Percentiles rank a stretch among this genome's conserved stretches.
Evolutionary conservation across 2,888 invertebrate genomes (phyloP).

Genomic region (Ditylenchus weischeri): DNA sequence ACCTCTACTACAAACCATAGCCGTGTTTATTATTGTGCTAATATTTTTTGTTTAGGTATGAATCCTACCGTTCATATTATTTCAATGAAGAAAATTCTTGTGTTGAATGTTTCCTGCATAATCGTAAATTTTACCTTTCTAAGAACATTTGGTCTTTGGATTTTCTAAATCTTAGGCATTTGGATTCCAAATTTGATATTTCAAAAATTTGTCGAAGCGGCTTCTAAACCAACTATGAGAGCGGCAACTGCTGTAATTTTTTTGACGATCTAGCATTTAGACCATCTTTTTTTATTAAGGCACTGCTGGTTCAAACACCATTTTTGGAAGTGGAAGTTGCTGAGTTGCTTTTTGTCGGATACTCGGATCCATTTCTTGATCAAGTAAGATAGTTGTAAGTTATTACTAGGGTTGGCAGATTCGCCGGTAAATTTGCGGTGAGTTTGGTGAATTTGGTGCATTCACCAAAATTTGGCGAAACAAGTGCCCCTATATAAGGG

Average conservation of each 20-base stretch:
- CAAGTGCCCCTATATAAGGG: too few species aligned
- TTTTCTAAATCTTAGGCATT: constrained; percentile 29
- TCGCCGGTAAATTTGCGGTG: too few species aligned
- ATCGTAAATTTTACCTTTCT: constrained; percentile 18
- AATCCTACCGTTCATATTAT: constrained; percentile 37
- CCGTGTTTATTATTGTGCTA: too few species aligned
- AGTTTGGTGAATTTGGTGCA: too few species aligned
- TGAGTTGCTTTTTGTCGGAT: constrained; percentile 55
- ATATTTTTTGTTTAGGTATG: constrained; percentile 17
- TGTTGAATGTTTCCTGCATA: constrained; percentile 51
- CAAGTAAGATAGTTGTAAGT: constrained; percentile 39
- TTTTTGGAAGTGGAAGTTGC: constrained; percentile 56
- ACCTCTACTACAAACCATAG: too few species aligned
- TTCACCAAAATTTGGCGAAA: too few species aligned
- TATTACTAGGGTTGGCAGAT: constrained; percentile 8
- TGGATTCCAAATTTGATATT: constrained; percentile 46
- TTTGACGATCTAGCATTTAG: too few species aligned
- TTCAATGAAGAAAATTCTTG: constrained; percentile 54
- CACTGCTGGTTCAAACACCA: constrained; percentile 55
- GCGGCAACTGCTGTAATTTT: constrained; percentile 44
- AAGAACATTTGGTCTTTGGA: too few species aligned
- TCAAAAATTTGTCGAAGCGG: constrained; percentile 57
- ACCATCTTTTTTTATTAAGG: constrained; percentile 10
- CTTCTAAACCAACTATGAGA: constrained; percentile 51
- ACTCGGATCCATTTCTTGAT: constrained; percentile 56